phyloP scores from a whole-genome alignment of 1,140 invertebrate species.

The Drosophila subpulchrella region DNA sequence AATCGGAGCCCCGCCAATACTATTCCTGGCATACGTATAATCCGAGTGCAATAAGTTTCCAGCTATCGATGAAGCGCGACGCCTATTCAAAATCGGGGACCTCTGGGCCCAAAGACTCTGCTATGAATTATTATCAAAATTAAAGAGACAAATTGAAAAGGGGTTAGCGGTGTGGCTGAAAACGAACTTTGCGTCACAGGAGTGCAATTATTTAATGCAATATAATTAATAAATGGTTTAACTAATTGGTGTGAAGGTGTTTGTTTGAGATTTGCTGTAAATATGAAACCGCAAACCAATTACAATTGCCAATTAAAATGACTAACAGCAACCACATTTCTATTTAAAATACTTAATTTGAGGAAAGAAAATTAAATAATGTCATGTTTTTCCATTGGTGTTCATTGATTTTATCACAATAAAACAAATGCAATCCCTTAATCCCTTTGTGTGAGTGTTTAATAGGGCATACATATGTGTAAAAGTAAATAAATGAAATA shows the following conservation, averaged over 20 bases:
- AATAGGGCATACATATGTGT: too few species aligned
- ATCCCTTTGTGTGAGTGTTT: too few species aligned
- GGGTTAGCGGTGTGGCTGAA: neutral
- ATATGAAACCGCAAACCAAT: neutral
- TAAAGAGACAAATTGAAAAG: neutral
- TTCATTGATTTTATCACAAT: too few species aligned
- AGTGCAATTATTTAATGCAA: neutral
- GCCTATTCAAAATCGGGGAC: slow-evolving; percentile 68
- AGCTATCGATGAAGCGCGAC: slow-evolving; percentile 75
- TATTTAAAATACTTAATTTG: too few species aligned
- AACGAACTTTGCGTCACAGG: neutral
- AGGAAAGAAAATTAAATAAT: too few species aligned
- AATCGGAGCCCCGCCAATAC: slow-evolving; percentile 30
- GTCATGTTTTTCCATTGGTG: too few species aligned
- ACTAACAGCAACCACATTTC: neutral
- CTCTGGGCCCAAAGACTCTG: slow-evolving; percentile 62
- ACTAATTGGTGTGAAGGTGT: neutral
- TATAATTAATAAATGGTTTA: neutral
- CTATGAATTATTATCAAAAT: slow-evolving; percentile 18
- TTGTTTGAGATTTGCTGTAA: neutral
- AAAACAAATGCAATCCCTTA: too few species aligned
- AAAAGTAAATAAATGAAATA: neutral
- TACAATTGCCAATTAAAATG: neutral
- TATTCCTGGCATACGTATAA: slow-evolving; percentile 44
- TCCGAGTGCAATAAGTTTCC: slow-evolving; percentile 62